Evolutionary conservation across 2,113 vertebrate species (phyloP).

Genomic region (Triplophysa rosa): DNA sequence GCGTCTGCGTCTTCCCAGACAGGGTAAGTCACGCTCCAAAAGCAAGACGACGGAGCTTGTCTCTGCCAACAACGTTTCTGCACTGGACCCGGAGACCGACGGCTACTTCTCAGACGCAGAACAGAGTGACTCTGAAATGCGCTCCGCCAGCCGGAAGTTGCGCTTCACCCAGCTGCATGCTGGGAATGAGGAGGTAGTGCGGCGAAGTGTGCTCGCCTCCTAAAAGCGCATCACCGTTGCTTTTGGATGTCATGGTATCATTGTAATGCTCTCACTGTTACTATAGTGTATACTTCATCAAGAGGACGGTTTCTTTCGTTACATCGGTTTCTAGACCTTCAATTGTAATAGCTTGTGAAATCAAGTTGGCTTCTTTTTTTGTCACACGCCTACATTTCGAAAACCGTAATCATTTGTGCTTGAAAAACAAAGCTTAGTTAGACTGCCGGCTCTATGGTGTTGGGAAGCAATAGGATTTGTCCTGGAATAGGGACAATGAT

Average conservation of each 20-base stretch:
- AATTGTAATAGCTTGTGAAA: conserved; percentile 12
- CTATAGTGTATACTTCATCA: neutral
- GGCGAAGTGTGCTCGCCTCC: conserved; percentile 90
- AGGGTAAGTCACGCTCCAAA: conserved; percentile 76
- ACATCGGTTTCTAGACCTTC: conserved; percentile 69
- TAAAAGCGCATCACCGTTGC: conserved; percentile 63
- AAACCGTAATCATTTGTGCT: conserved; percentile 40
- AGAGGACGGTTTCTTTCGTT: conserved; percentile 51
- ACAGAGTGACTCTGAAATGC: conserved; percentile 86
- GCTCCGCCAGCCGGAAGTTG: conserved; percentile 72
- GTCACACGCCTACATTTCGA: conserved; percentile 43
- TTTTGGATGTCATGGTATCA: neutral
- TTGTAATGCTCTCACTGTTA: conserved; percentile 46
- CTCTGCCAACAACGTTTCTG: conserved; percentile 70
- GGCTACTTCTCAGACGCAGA: conserved; percentile 92
- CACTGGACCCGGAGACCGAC: conserved; percentile 82
- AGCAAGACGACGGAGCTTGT: conserved; percentile 53
- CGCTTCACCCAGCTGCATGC: conserved; percentile 81
- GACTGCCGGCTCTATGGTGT: neutral
- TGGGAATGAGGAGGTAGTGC: conserved; percentile 86
- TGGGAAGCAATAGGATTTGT: conserved; percentile 30
- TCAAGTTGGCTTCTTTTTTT: neutral
- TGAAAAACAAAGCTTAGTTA: neutral
- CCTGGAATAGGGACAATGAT: conserved; percentile 66
- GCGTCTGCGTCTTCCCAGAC: conserved; percentile 80